These are phyloP conservation scores for Allobates femoralis DNA, from an alignment of 2,797 vertebrate genomes.

Conservation along the genomic window DNA sequence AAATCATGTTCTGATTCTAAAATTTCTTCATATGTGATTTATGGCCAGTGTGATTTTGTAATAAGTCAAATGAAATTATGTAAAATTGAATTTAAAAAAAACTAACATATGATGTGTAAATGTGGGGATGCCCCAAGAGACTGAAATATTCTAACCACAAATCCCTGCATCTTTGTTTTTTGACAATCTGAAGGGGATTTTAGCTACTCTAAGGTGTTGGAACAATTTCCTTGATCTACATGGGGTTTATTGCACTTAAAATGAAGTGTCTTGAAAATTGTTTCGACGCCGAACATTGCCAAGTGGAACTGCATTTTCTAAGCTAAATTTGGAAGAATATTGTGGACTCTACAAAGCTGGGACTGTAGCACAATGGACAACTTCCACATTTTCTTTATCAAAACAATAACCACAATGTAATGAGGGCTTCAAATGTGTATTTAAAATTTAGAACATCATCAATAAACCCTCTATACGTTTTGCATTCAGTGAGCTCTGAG, in stretches of 20 bases:
- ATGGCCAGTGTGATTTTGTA: conserved; percentile 65
- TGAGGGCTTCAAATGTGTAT: conserved; percentile 74
- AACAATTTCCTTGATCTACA: conserved; percentile 35
- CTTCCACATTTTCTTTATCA: conserved; percentile 72
- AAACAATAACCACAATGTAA: conserved; percentile 74
- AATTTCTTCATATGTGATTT: conserved; percentile 64
- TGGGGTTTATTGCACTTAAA: conserved; percentile 62
- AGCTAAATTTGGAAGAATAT: conserved; percentile 70
- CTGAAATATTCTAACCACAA: conserved; percentile 61
- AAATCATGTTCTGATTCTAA: conserved; percentile 61
- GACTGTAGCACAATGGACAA: conserved; percentile 59
- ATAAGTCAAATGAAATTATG: conserved; percentile 62
- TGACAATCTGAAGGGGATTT: conserved; percentile 63
- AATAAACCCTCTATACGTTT: conserved; percentile 73
- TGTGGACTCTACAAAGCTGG: conserved; percentile 70
- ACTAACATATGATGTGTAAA: conserved; percentile 65
- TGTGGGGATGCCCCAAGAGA: conserved; percentile 63
- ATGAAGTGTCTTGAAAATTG: conserved; percentile 63
- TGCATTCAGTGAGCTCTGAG: conserved; percentile 66
- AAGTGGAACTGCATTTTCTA: conserved; percentile 70
- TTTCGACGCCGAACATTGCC: conserved; percentile 56
- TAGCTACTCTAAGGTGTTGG: conserved; percentile 56
- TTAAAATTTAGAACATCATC: conserved; percentile 66
- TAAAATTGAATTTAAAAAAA: conserved; percentile 61
- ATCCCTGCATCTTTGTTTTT: conserved; percentile 32